Conservation (phyloP, 30 jellyfish, hydroid and myxozoan species). For the Cassiopea andromeda region DNA sequence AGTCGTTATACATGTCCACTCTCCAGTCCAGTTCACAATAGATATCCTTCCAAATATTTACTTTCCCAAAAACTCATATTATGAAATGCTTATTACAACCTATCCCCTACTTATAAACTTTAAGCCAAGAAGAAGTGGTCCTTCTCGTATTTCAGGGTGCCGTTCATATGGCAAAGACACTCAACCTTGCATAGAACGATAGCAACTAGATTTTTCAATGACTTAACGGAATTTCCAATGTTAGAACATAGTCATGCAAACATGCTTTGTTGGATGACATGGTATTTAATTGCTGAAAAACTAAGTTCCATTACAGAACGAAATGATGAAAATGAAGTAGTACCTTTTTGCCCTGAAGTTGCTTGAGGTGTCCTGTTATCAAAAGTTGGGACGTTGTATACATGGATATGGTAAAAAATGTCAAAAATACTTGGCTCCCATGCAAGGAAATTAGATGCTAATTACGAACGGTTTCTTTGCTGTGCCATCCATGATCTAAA, state of each 20-base stretch:
- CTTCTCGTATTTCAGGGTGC: background rate
- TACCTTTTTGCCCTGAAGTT: background rate
- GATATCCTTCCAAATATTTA: too few relatives aligned
- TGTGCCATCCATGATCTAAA: background rate
- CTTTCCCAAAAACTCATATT: too few relatives aligned
- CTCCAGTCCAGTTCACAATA: too few relatives aligned
- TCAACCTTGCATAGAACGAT: background rate
- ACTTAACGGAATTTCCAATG: background rate
- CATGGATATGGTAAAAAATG: background rate
- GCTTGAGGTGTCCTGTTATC: background rate
- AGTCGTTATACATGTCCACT: too few relatives aligned
- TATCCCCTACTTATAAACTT: too few relatives aligned
- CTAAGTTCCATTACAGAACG: background rate
- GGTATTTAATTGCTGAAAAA: background rate
- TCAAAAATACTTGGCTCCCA: background rate
- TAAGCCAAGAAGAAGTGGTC: too few relatives aligned
- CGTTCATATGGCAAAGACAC: constrained; percentile 7
- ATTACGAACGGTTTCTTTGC: background rate
- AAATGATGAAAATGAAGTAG: background rate
- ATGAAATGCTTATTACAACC: too few relatives aligned
- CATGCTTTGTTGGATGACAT: background rate
- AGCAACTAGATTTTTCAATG: background rate
- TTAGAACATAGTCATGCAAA: background rate
- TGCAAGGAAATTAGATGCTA: background rate
- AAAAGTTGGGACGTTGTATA: background rate